Percentiles rank a stretch among this genome's conserved stretches.
These are phyloP conservation scores for Tinea pellionella DNA, from an alignment of 2,888 invertebrate species.

Conservation along the genomic window DNA sequence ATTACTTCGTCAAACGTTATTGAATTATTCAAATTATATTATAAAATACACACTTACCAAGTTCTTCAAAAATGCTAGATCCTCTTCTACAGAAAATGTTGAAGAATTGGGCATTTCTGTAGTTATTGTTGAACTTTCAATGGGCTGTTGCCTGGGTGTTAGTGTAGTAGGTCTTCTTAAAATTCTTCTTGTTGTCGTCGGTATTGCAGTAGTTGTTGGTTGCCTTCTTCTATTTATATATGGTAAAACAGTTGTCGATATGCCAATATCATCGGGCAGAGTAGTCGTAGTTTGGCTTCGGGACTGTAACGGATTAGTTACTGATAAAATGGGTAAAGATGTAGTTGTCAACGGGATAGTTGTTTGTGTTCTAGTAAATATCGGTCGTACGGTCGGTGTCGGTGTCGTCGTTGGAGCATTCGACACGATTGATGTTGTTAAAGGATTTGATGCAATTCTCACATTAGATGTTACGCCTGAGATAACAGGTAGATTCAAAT, in stretches of 20 bases:
- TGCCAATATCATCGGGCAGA: constrained; percentile 37
- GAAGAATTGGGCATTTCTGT: constrained; percentile 56
- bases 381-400: constrained; percentile 43
- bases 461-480: constrained; percentile 55
- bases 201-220: constrained; percentile 30
- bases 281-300: constrained; percentile 25
- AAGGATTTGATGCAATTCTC: constrained; percentile 50
- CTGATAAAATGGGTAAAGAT: constrained; percentile 30
- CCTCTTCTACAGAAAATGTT: constrained; percentile 65
- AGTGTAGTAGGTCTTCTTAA: constrained; percentile 23
- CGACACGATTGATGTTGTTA: constrained; percentile 43
- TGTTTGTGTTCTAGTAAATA: constrained; percentile 37
- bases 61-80: constrained; percentile 70
- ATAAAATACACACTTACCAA: too few species aligned
- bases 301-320: constrained; percentile 43
- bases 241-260: constrained; percentile 51
- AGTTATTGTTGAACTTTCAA: constrained; percentile 33
- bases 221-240: constrained; percentile 31
- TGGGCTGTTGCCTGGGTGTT: constrained; percentile 31
- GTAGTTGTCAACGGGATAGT: constrained; percentile 34
- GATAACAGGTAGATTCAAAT: constrained; percentile 43
- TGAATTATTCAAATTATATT: too few species aligned
- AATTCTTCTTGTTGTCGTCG: constrained; percentile 22
- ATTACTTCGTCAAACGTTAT: too few species aligned
- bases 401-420: constrained; percentile 56